Percentiles rank a stretch among this genome's conserved stretches.
Conservation (phyloP, 2,888 invertebrate species). For the Calliopum simillimum region DNA sequence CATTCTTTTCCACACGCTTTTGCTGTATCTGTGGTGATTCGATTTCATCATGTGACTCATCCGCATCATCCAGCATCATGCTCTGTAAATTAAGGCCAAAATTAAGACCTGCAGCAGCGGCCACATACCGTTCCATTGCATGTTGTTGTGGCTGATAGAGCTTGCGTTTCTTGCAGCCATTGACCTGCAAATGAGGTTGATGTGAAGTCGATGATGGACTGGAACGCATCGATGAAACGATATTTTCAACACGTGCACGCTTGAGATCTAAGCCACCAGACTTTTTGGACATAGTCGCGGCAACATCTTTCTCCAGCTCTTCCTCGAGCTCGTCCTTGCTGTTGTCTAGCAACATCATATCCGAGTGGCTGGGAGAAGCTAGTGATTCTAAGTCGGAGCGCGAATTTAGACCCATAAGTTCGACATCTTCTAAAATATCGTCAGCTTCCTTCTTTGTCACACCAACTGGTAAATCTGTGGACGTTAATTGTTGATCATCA, state of each 20-base stretch:
- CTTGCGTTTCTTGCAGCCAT: slow-evolving; percentile 96
- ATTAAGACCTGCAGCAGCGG: slow-evolving; percentile 69
- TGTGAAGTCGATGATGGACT: slow-evolving; percentile 78
- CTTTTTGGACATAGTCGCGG: slow-evolving; percentile 57
- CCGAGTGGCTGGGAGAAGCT: slow-evolving; percentile 70
- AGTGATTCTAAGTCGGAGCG: slow-evolving; percentile 70
- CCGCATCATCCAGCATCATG: slow-evolving; percentile 73
- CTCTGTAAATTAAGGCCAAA: slow-evolving; percentile 72
- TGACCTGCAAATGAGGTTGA: slow-evolving; percentile 73
- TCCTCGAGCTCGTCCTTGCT: slow-evolving; percentile 77
- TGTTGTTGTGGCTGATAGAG: slow-evolving; percentile 96
- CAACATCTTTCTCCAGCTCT: slow-evolving; percentile 73
- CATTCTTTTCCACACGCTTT: slow-evolving; percentile 88
- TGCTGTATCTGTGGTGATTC: slow-evolving; percentile 83
- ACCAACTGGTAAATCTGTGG: slow-evolving; percentile 45
- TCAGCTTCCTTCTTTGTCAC: slow-evolving; percentile 64
- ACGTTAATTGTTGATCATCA: slow-evolving; percentile 36
- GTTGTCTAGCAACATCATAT: slow-evolving; percentile 69
- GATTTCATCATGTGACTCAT: slow-evolving; percentile 82
- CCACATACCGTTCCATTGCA: slow-evolving; percentile 74
- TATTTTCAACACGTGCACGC: slow-evolving; percentile 94
- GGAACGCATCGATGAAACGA: slow-evolving; percentile 92
- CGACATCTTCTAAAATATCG: slow-evolving; percentile 64
- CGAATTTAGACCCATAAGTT: slow-evolving; percentile 63
- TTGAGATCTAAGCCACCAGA: slow-evolving; percentile 83